Conservation (phyloP, 2,113 vertebrate species). For the Psettodes erumei region DNA sequence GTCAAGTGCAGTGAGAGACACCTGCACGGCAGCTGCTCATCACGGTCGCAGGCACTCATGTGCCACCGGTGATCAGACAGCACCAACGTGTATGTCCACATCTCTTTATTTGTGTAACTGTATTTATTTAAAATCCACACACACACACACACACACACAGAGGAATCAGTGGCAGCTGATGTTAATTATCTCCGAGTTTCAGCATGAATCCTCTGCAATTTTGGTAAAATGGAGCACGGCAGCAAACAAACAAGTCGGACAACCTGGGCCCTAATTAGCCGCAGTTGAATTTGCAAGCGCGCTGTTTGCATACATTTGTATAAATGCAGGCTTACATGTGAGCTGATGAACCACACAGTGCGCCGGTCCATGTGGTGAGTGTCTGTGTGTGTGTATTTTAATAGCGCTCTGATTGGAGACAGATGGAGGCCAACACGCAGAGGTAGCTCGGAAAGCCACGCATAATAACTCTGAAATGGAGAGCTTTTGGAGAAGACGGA, state of each 20-base stretch:
- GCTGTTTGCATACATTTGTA: constrained; percentile 59
- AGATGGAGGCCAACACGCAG: constrained; percentile 74
- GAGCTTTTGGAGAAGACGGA: constrained; percentile 49
- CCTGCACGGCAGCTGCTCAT: constrained; percentile 32
- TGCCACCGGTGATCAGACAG: constrained; percentile 25
- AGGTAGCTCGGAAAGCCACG: constrained; percentile 55
- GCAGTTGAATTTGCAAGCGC: constrained; percentile 44
- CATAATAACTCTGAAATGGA: constrained; percentile 64
- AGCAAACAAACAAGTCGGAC: constrained; percentile 53
- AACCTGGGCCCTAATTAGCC: constrained; percentile 25
- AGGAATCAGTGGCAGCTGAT: constrained; percentile 35
- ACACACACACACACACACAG: no score
- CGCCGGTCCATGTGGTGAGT: constrained; percentile 68
- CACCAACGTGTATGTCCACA: constrained; percentile 23
- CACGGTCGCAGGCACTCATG: constrained; percentile 18
- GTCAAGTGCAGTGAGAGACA: constrained; percentile 27
- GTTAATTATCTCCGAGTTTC: constrained; percentile 50
- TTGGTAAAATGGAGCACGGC: constrained; percentile 44
- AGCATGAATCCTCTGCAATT: constrained; percentile 53
- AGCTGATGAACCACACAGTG: constrained; percentile 63
- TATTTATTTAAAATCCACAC: not conserved
- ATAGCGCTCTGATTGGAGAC: constrained; percentile 75
- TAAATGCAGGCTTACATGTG: constrained; percentile 58
- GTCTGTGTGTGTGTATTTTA: constrained; percentile 66
- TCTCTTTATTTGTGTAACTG: constrained; percentile 17